Base-by-base conservation (phyloP, 2,113 vertebrate genomes). In the Galemys pyrenaicus region DNA sequence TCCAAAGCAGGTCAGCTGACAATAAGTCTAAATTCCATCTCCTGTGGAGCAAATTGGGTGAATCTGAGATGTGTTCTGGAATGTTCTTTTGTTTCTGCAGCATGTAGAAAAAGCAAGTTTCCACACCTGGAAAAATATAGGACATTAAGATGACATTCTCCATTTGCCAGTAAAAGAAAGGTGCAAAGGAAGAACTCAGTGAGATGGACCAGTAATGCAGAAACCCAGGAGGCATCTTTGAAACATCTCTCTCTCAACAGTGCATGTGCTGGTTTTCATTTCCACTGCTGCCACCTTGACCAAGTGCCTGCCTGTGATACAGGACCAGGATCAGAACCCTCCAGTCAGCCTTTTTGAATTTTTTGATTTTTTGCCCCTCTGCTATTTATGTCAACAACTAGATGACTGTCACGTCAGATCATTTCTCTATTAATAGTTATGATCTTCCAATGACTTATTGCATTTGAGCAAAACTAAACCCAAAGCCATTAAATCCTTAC, bases 41-140 rank as follows among this genome's bases (percentile, higher is more conserved):
- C 35, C 68, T 30, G 12, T 46, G 68, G 78, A 88, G 46, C 60
- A 91, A 81, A 70, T 39, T 70, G 51, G 37, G 24, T 41, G 62
- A 56, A 67, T 58, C 46, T 65, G 1, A 54, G 16, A 2, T 1
- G 3, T 62, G 2, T 91, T 35, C 56, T 94, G 64, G 85, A 89
- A 95, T 28, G 82, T 89, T 91, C 46, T 60, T 96, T 96, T 95
- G 75, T 95, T 93, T 81, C 32, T 19, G 4, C 3, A 60, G 37
- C 30, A 58, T 7, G 24, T 35, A 54, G n/a, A 78, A 56, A 12
- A 12, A 17, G 11, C 26, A 85, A 11, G 20, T 94, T 92, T 84
- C 77, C 44, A 32, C 35, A 10, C 22, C n/a, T 90, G 1, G 58
- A 46, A 15, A 81, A 15, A 81, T 2, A 56, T 0, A 37, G 17